Percentiles rank a stretch among this genome's conserved stretches.
These are phyloP conservation scores for Cyanoderma ruficeps DNA, from an alignment of 2,113 vertebrate species.

Conservation along the genomic window DNA sequence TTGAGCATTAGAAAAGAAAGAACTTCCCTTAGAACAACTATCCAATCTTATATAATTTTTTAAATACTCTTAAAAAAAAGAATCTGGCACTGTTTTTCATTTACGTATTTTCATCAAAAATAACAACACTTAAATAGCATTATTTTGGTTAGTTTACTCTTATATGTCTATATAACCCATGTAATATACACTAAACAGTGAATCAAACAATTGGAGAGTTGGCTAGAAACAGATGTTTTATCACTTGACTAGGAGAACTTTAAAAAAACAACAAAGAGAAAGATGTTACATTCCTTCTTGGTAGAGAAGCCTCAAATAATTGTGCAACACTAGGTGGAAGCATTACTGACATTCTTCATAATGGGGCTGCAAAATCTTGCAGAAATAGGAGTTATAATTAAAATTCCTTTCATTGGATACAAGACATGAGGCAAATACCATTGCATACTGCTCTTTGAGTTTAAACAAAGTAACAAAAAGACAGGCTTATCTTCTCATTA, in stretches of 20 bases:
- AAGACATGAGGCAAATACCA: neutral
- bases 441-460: neutral
- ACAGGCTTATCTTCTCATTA: neutral
- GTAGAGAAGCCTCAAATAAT: neutral
- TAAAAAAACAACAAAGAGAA: neutral
- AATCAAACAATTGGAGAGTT: neutral
- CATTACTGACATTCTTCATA: neutral
- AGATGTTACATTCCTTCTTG: neutral
- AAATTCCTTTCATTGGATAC: neutral
- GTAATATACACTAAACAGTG: neutral
- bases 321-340: neutral
- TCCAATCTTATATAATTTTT: neutral
- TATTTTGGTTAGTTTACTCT: neutral
- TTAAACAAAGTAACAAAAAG: neutral
- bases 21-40: neutral
- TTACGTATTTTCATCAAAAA: neutral
- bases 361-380: neutral
- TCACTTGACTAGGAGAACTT: neutral
- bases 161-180: neutral
- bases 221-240: neutral
- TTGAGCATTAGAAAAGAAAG: neutral
- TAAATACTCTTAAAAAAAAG: accelerated
- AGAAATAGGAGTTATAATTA: neutral
- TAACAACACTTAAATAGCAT: neutral
- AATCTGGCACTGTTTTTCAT: neutral